phyloP scores from a whole-genome alignment of 2,888 invertebrate species.

The Hetaerina titia region DNA sequence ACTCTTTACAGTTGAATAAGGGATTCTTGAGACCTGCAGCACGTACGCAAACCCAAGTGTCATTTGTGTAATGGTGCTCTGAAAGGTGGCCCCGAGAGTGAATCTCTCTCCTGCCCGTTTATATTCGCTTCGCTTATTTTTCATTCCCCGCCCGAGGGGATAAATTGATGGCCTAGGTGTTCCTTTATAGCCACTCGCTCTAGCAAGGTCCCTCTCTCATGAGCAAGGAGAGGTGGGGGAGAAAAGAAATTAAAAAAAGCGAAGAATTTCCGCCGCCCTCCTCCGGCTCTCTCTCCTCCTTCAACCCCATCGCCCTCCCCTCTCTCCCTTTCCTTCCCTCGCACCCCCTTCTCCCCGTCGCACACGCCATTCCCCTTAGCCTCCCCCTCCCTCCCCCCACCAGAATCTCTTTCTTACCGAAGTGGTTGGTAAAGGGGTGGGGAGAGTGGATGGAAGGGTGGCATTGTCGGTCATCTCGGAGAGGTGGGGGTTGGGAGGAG shows the following conservation, averaged over 20 bases:
- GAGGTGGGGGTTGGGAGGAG: background rate
- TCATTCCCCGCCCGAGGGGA: background rate
- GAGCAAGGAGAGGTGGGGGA: background rate
- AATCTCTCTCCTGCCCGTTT: background rate
- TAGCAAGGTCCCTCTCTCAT: conserved; percentile 10
- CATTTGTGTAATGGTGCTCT: no score
- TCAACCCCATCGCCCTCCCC: background rate
- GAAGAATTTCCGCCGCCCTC: conserved; percentile 3
- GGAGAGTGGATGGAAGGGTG: no score
- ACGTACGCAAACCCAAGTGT: no score
- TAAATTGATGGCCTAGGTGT: conserved; percentile 20
- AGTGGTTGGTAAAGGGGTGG: background rate
- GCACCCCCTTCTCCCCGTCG: background rate
- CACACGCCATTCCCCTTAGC: background rate
- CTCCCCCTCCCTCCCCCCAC: no score
- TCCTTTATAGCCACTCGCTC: conserved; percentile 27
- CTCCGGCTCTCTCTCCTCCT: background rate
- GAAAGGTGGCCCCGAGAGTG: background rate
- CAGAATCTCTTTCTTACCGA: no score
- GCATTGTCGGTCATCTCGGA: no score
- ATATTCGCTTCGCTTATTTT: background rate
- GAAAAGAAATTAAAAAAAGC: background rate
- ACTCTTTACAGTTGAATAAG: no score
- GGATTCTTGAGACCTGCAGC: no score
- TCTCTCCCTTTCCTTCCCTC: background rate